Evolutionary conservation across 2,888 invertebrate species (phyloP), one percentile per base, ranked within the genome.

Genomic region (Julus scanicus): DNA sequence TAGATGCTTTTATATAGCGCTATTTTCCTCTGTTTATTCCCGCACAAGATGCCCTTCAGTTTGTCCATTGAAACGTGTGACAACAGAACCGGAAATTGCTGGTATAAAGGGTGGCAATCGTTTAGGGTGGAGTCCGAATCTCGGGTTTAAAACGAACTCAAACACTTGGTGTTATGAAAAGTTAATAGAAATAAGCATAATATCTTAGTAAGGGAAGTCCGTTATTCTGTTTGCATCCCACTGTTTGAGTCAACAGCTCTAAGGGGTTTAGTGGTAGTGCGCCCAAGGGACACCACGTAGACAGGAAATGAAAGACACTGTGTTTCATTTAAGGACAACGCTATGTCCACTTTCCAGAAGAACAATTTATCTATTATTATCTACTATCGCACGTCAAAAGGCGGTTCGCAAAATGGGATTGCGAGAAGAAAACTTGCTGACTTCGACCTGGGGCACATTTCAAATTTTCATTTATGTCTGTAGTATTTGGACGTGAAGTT

Each of bases 231-330:
- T 71, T 71, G 71, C 71, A 71, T 71, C 71, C 71, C 71, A 71
- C 71, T 71, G 71, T 71, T 71, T 29, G 71, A 71, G 71, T 71
- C 71, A 71, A 71, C 71, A 71, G 71, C 71, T 71, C 29, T 71
- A 71, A 71, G 71, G 71, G 71, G 71, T 85, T 85, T 85, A 48
- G 44, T 13, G 85, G 85, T 40, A 49, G 40, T 17, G 85, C 13
- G 85, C 49, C 85, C 40, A 40, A 49, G 85, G 44, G 49, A 85
- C 13, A 48, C 49, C 49, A n/a, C 85, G 39, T 9, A 20, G 85
- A 11, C 85, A 85, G 85, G 85, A 85, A 85, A 85, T 85, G 85
- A 85, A 85, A 85, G 49, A 85, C 85, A 49, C 85, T 85, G 85
- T 85, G 44, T 48, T 85, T 85, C 49, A 85, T 20, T 85, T 49